Conservation (phyloP, 2,888 invertebrate genomes). For the Exocentrus adspersus region DNA sequence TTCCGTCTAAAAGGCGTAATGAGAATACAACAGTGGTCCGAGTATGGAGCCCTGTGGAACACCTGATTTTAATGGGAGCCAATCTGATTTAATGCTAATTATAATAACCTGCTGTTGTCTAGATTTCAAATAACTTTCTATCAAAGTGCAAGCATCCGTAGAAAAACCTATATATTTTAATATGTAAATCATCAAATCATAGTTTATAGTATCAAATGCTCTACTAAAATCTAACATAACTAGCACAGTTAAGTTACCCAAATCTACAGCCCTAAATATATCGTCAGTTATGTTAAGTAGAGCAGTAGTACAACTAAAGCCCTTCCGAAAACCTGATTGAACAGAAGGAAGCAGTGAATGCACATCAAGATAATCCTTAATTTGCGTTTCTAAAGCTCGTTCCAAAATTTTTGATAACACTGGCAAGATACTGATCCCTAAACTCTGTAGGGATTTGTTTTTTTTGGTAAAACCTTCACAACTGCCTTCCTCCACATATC, state of each 20-base stretch:
- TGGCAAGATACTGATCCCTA: conserved; percentile 3
- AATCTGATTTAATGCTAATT: conserved; percentile 11
- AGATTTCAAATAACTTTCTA: too few species aligned
- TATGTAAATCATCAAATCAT: conserved; percentile 4
- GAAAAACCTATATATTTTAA: too few species aligned
- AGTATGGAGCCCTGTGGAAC: conserved; percentile 19
- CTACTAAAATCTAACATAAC: conserved; percentile 19
- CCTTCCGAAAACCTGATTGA: conserved; percentile 13
- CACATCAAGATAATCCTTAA: too few species aligned
- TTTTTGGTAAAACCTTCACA: conserved; percentile 13
- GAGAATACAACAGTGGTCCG: conserved; percentile 12
- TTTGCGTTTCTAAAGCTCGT: too few species aligned
- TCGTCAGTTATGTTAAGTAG: conserved; percentile 13
- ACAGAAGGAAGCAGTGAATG: not conserved
- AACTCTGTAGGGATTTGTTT: conserved; percentile 3
- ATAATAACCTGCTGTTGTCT: too few species aligned
- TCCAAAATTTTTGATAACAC: conserved; percentile 4
- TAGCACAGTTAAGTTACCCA: conserved; percentile 3
- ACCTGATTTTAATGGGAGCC: conserved; percentile 11
- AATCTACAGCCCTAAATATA: not conserved
- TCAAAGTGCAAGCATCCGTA: too few species aligned
- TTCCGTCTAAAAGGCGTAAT: not conserved
- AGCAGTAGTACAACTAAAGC: conserved; percentile 1
- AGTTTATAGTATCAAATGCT: conserved; percentile 4
- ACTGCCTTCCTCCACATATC: conserved; percentile 9